phyloP scores from a whole-genome alignment of 2,797 vertebrate species.

The Odontamblyopus lacepedii region DNA sequence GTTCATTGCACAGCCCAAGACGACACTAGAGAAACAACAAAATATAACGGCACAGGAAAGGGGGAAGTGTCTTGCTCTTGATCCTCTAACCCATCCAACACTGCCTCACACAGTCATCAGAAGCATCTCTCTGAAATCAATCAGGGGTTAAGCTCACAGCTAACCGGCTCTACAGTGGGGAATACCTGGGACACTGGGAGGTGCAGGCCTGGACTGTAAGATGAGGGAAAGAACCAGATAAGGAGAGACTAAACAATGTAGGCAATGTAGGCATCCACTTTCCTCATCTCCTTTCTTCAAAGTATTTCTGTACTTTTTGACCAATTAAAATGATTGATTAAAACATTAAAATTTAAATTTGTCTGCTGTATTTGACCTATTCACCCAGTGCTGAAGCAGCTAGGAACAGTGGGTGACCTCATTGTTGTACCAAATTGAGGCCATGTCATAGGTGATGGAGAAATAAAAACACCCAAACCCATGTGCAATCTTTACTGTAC shows the following conservation, averaged over 20 bases:
- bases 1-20: conserved; percentile 71
- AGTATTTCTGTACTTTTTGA: not conserved
- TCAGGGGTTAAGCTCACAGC: conserved; percentile 73
- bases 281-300: not conserved
- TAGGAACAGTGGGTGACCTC: no score
- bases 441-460: no score
- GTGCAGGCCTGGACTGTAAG: conserved; percentile 30
- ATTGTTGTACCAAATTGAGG: no score
- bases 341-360: no score
- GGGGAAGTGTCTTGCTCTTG: conserved; percentile 51
- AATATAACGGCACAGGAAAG: conserved; percentile 62
- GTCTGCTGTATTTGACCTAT: no score
- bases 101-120: conserved; percentile 37
- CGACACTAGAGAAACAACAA: conserved; percentile 59
- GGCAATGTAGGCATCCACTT: no score
- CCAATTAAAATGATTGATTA: not conserved
- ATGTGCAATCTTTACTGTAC: no score
- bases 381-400: no score
- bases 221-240: conserved; percentile 35
- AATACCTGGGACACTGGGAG: conserved; percentile 40
- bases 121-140: conserved; percentile 69
- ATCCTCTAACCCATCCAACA: conserved; percentile 46
- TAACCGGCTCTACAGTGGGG: conserved; percentile 69
- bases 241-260: conserved; percentile 41
- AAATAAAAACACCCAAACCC: no score